These are phyloP conservation scores for Tadarida brasiliensis DNA, from an alignment of 2,797 vertebrate species.

Conservation along the genomic window DNA sequence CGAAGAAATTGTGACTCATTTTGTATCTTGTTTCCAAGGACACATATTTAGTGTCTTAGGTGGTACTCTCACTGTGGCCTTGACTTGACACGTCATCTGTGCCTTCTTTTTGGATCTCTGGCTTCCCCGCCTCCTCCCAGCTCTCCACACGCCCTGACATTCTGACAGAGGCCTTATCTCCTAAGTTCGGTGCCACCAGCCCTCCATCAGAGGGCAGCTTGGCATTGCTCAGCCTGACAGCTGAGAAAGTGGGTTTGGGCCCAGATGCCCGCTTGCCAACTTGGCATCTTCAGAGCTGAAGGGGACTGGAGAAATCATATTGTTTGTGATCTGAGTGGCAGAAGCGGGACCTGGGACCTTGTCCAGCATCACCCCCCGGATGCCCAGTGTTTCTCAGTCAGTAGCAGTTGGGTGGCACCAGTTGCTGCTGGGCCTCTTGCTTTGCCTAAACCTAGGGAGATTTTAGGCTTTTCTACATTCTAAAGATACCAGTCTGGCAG, in stretches of 20 bases:
- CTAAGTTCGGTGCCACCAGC: not conserved
- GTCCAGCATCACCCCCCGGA: too few species aligned
- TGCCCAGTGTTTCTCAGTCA: not conserved
- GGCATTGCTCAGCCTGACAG: not conserved
- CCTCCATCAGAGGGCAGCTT: not conserved
- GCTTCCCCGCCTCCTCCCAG: not conserved
- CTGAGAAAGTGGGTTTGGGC: not conserved
- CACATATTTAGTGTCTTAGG: not conserved
- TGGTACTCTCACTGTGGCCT: not conserved
- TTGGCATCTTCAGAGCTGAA: not conserved
- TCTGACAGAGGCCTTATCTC: not conserved
- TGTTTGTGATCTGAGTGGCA: too few species aligned
- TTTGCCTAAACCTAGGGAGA: not conserved
- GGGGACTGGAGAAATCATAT: not conserved
- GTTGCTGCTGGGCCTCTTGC: not conserved
- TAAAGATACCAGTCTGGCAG: not conserved
- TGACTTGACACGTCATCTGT: not conserved
- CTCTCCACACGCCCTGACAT: fast-evolving
- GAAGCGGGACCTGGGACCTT: not conserved
- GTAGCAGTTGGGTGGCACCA: not conserved
- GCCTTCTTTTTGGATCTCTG: not conserved
- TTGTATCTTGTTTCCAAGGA: not conserved
- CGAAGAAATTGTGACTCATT: not conserved
- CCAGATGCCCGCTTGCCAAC: not conserved
- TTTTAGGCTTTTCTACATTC: not conserved